These are phyloP conservation scores for Puffinus mauretanicus DNA, from an alignment of 2,113 vertebrate genomes.

Conservation along the genomic window DNA sequence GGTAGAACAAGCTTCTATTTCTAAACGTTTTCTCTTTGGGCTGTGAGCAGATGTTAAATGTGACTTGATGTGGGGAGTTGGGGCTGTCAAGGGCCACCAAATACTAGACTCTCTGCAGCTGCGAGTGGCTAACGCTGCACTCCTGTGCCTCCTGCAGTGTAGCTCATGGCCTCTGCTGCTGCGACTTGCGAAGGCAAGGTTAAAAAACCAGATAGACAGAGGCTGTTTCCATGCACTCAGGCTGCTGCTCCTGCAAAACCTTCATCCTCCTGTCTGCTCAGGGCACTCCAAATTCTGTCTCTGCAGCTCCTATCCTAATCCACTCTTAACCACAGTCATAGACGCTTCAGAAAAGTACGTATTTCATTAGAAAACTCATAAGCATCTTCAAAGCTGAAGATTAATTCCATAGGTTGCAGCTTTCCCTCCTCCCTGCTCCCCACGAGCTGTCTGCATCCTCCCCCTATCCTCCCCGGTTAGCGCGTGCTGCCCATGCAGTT, in stretches of 20 bases:
- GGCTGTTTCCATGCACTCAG: background rate
- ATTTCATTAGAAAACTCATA: background rate
- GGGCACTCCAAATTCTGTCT: accelerated
- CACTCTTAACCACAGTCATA: background rate
- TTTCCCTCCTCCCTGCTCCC: background rate
- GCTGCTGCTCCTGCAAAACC: background rate
- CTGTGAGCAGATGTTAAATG: background rate
- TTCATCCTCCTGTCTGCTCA: background rate
- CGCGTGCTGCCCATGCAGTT: accelerated
- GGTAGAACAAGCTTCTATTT: background rate
- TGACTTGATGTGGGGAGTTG: background rate
- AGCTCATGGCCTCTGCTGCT: background rate
- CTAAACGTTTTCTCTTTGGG: background rate
- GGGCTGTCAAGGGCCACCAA: background rate
- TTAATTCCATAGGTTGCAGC: background rate
- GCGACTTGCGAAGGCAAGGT: accelerated
- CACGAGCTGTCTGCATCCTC: background rate
- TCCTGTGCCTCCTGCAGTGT: background rate
- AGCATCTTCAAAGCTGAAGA: background rate
- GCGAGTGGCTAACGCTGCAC: accelerated
- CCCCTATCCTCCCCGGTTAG: too few relatives aligned
- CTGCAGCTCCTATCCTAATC: background rate
- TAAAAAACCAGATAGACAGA: background rate
- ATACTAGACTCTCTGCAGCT: background rate
- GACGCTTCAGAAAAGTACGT: background rate